Conservation (phyloP, 1,140 invertebrate genomes). For the Telenomus remus region DNA sequence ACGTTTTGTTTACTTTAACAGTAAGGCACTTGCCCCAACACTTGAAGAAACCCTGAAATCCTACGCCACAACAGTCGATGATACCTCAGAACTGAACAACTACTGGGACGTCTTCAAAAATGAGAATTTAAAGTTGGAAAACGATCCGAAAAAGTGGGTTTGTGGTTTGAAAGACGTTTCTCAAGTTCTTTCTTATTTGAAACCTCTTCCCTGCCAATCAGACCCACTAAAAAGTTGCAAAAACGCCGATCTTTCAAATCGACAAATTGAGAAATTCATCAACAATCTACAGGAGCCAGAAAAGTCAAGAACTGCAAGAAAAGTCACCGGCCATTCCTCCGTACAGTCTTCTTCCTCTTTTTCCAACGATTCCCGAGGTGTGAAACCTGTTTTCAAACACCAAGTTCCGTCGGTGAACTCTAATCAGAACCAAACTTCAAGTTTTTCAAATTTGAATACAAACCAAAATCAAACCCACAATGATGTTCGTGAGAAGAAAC, state of each 20-base stretch:
- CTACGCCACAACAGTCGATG: slow-evolving; percentile 56
- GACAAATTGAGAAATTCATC: slow-evolving; percentile 64
- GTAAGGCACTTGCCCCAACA: slow-evolving; percentile 43
- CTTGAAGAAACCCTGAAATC: slow-evolving; percentile 56
- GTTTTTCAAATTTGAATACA: too few relatives aligned
- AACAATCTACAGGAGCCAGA: slow-evolving; percentile 52
- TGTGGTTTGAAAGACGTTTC: slow-evolving; percentile 52
- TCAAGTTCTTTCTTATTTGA: slow-evolving; percentile 56
- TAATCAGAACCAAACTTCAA: too few relatives aligned
- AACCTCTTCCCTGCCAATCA: slow-evolving; percentile 62
- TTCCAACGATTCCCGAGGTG: neutral
- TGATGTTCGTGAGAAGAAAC: too few relatives aligned
- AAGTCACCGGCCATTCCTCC: slow-evolving; percentile 20
- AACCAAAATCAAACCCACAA: too few relatives aligned
- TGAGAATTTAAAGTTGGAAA: slow-evolving; percentile 45
- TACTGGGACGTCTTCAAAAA: slow-evolving; percentile 65
- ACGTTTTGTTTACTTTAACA: too few relatives aligned
- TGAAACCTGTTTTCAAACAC: too few relatives aligned
- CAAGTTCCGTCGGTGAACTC: too few relatives aligned
- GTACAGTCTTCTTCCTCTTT: neutral
- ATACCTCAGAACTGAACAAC: slow-evolving; percentile 59
- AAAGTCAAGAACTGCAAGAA: slow-evolving; percentile 35
- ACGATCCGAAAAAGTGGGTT: slow-evolving; percentile 62
- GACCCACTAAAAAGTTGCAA: slow-evolving; percentile 54
- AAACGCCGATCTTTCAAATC: slow-evolving; percentile 47